Evolutionary conservation across 2,888 invertebrate genomes (phyloP).

Genomic region (Xanthia icteritia): DNA sequence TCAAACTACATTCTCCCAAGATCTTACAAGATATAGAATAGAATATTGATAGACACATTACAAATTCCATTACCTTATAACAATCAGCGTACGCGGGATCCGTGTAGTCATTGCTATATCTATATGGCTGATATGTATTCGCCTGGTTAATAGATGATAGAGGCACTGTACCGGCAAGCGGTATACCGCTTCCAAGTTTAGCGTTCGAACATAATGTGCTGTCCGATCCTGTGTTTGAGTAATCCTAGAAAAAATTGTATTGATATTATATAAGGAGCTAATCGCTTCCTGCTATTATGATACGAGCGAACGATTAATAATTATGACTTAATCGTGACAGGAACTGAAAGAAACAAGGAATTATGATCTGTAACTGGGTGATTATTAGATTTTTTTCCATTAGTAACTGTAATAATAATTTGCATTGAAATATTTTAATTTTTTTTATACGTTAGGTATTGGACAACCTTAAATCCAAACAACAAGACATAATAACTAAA

Average conservation of each 20-base stretch:
- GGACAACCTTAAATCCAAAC: background rate
- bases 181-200: conserved; percentile 91
- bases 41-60: conserved; percentile 65
- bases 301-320: background rate
- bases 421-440: background rate
- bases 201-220: conserved; percentile 89
- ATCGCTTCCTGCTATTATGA: background rate
- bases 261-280: conserved; percentile 14
- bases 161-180: conserved; percentile 94
- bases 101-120: conserved; percentile 94
- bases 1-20: conserved; percentile 29
- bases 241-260: conserved; percentile 81
- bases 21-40: conserved; percentile 50
- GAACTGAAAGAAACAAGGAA: background rate
- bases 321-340: background rate
- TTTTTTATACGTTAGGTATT: too few species aligned
- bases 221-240: conserved; percentile 91
- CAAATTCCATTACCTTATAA: conserved; percentile 87
- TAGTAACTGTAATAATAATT: background rate
- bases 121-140: conserved; percentile 84
- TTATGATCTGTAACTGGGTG: background rate
- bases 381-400: background rate
- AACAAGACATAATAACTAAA: background rate
- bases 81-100: conserved; percentile 95
- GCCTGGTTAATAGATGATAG: conserved; percentile 92